Base-by-base conservation (phyloP, 2,888 invertebrate genomes). In the Heliconius cydno region DNA sequence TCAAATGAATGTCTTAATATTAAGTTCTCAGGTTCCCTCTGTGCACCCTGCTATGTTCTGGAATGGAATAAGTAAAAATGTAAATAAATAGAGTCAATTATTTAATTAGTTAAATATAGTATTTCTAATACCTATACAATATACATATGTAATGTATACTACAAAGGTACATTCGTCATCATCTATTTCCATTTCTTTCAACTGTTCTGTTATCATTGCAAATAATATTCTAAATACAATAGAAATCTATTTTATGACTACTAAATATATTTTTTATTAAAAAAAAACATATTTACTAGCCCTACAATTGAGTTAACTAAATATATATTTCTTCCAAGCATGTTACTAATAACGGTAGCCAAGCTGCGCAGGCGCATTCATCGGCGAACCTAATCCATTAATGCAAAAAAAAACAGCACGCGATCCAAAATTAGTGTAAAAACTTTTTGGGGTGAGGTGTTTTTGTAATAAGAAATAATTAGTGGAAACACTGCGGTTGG, bases 401-500 rank as follows among this genome's bases (percentile, higher is more conserved):
- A 66, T 77, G 75, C 79, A 76, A 79, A 80, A 82, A 52, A 52
- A 46, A 81, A 82, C 34, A 80, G 78, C 82, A 82, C 82, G 82
- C 82, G 79, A 82, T 80, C 68, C 57, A 38, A 77, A 80, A 80
- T 82, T 82, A 80, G 76, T 82, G 80, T 77, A 82, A 78, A 79
- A 72, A 82, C 79, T 66, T 65, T 25, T 76, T 70, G 57, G 81
- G 82, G 84, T 84, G 89, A 89, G 87, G 89, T 84, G 80, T 81
- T 81, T 85, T 84, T 84, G 85, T 84, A 85, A 84, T 81, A 73
- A 79, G 81, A 78, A 82, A 88, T 92, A 92, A 93, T 93, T 92
- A 92, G 88, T 91, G 90, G 79, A 92, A 92, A 92, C 92, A 90
- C 90, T 82, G 82, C 74, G 84, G 83, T 81, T 82, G 86, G 72